Evolutionary conservation across 92 coral and sea anemone species (phyloP).

Genomic region (Porites lobata): DNA sequence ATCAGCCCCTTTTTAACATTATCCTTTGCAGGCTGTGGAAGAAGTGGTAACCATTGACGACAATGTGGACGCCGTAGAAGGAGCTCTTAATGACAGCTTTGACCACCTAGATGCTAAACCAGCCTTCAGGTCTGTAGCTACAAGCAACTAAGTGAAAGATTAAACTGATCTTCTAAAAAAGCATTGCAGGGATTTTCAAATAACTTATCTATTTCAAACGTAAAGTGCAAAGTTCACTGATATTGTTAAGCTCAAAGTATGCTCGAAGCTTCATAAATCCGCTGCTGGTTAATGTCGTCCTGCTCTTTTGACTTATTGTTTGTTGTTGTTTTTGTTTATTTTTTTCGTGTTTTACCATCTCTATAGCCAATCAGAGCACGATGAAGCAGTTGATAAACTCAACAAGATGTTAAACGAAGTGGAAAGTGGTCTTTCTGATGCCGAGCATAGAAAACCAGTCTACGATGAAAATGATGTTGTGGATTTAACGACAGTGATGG

Average conservation of each 20-base stretch:
- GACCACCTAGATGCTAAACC: conserved; percentile 61
- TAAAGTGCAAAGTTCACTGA: too few species aligned
- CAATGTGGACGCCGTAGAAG: conserved; percentile 36
- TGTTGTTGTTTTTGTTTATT: too few species aligned
- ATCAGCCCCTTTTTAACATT: too few species aligned
- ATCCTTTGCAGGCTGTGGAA: neutral
- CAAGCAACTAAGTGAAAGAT: too few species aligned
- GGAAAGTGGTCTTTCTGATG: conserved; percentile 73
- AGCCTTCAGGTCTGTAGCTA: conserved; percentile 5
- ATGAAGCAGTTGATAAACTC: conserved; percentile 56
- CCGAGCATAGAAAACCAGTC: conserved; percentile 67
- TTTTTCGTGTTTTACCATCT: neutral
- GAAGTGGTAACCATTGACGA: conserved; percentile 35
- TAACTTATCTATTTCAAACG: too few species aligned
- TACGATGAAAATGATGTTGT: conserved; percentile 49
- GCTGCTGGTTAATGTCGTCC: too few species aligned
- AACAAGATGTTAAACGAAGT: conserved; percentile 71
- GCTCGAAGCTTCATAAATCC: too few species aligned
- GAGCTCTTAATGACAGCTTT: conserved; percentile 55
- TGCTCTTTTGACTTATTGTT: too few species aligned
- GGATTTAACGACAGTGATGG: conserved; percentile 61
- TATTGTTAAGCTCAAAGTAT: too few species aligned
- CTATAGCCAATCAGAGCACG: conserved; percentile 71
- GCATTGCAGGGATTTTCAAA: neutral
- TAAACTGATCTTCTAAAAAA: neutral